phyloP scores from a whole-genome alignment of 2,888 invertebrate genomes.

The Aleiodes alternator region DNA sequence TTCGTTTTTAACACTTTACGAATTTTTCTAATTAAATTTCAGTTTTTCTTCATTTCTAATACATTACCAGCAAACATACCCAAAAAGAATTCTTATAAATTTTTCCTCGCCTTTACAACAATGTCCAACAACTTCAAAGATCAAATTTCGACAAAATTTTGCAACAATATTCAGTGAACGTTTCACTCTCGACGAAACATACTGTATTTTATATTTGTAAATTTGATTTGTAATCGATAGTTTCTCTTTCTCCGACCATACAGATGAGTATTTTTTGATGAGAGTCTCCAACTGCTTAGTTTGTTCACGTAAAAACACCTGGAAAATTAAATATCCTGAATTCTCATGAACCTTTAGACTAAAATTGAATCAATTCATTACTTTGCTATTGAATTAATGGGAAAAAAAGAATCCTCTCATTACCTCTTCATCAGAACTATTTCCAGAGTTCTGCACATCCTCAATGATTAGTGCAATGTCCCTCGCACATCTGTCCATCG shows the following conservation, averaged over 20 bases:
- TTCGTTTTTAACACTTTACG: no score
- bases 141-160: slow-evolving; percentile 31
- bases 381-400: not conserved
- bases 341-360: not conserved
- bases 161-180: slow-evolving; percentile 25
- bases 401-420: not conserved
- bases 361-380: not conserved
- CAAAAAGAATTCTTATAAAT: slow-evolving; percentile 22
- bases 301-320: slow-evolving; percentile 20
- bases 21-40: no score
- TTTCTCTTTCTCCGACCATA: slow-evolving; percentile 6
- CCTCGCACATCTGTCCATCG: slow-evolving; percentile 60
- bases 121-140: slow-evolving; percentile 20
- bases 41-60: slow-evolving; percentile 6
- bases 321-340: not conserved
- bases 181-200: slow-evolving; percentile 25
- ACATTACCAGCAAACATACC: slow-evolving; percentile 14
- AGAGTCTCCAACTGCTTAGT: slow-evolving; percentile 22
- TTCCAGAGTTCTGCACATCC: slow-evolving; percentile 48
- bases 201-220: slow-evolving; percentile 32
- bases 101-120: slow-evolving; percentile 33
- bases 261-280: slow-evolving; percentile 18
- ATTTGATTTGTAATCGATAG: not conserved
- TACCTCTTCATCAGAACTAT: slow-evolving; percentile 61
- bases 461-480: slow-evolving; percentile 61